These are phyloP conservation scores for Lepidochrysops patricia DNA, from an alignment of 2,888 invertebrate genomes.

Conservation along the genomic window DNA sequence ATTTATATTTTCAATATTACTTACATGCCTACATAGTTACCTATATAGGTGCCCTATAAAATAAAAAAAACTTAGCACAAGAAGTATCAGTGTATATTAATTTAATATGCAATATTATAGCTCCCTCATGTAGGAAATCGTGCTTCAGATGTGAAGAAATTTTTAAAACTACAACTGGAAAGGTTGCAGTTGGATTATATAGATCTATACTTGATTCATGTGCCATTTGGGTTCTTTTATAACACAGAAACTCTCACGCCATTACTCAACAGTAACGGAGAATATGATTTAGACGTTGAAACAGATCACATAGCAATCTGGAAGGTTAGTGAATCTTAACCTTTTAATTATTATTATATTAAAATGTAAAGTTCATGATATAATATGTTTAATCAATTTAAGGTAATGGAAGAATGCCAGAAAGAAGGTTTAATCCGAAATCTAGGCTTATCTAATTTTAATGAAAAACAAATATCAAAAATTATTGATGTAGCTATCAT, in stretches of 20 bases:
- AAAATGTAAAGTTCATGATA: no score
- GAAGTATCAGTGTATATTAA: no score
- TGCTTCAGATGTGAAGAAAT: constrained; percentile 78
- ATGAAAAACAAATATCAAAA: constrained; percentile 77
- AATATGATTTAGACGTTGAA: constrained; percentile 73
- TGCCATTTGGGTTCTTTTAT: constrained; percentile 79
- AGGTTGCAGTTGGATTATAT: constrained; percentile 80
- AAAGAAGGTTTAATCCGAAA: constrained; percentile 76
- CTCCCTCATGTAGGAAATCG: constrained; percentile 81
- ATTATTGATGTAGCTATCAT: constrained; percentile 76
- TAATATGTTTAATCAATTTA: constrained; percentile 14
- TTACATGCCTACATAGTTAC: no score
- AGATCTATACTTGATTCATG: constrained; percentile 86
- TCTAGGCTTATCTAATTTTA: constrained; percentile 89
- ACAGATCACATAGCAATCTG: constrained; percentile 81
- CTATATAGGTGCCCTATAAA: no score
- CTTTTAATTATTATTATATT: no score
- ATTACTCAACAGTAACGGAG: constrained; percentile 72
- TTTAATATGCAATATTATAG: constrained; percentile 46
- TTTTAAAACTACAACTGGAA: constrained; percentile 76
- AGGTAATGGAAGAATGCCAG: constrained; percentile 83
- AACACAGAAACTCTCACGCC: constrained; percentile 72
- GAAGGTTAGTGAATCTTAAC: constrained; percentile 70
- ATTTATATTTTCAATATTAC: no score
- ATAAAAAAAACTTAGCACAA: no score